Base-by-base conservation (phyloP, 2,888 invertebrate species). In the Parthenolecanium corni region DNA sequence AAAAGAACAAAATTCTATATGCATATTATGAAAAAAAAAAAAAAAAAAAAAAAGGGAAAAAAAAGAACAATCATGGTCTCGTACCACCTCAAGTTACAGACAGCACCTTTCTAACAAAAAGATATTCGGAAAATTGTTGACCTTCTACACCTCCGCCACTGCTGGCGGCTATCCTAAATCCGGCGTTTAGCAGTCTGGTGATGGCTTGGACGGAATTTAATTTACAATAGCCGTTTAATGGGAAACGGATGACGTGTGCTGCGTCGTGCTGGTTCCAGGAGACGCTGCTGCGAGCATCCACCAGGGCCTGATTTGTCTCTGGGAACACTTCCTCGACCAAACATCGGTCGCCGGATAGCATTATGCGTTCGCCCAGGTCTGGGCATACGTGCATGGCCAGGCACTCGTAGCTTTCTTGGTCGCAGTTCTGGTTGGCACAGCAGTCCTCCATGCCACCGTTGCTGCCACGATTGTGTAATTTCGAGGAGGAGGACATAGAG, bases 151-250 rank as follows among this genome's bases (percentile, higher is more conserved):
- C 89, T 20, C 89, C 89, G 0, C 89, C 89, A 69, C 86, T 88
- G 71, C 89, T 87, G 24, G 89, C 89, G 54, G 84, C 84, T 65
- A 90, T 80, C 68, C 79, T 79, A 74, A 89, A 90, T 57, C 85
- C 84, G 66, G 84, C 80, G 72, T 88, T 88, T 51, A 69, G 65
- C 31, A 69, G 64, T 72, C 88, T 80, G 67, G 87, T 86, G 70
- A 90, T 83, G 66, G 88, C 89, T 75, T 90, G 89, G 66, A 90
- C 83, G n/a, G 89, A 89, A 74, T 89, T 90, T 67, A 90, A 77
- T 75, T 90, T 89, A 76, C 89, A 89, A 75, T 88, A 90, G 68
- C 90, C 89, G 74, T 89, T 90, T 63, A 90, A 76, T 12, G 89
- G 89, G 72, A 89, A 90, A 65, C 90, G 78, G 68, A 89, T 88